Evolutionary conservation across 2,888 invertebrate species (phyloP), one percentile per base, ranked within the genome.

Genomic region (Nephrotoma flavescens): DNA sequence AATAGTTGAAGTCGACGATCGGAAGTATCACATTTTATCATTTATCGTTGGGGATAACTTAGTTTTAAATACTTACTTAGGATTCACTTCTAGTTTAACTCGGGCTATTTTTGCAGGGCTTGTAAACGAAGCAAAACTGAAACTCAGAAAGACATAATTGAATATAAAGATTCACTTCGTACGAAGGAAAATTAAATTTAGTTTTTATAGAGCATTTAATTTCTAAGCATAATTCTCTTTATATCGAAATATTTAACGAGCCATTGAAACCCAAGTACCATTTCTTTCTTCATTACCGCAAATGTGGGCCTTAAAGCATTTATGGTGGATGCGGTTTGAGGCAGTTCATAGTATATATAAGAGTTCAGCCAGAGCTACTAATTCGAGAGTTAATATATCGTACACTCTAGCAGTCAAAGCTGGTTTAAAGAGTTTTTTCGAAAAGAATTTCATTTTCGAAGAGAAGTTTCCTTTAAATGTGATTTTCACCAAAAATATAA

Each of bases 381-480:
- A 11, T 31, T 86, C 86, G 2, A 44, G 86, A 45, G 44, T 44
- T 19, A 86, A 86, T 41, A 47, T 86, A 9, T 31, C 3, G 1
- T 41, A 44, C 31, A 86, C 42, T n/a, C 19, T 86, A 6, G 86
- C 86, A 4, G 47, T 2, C n/a, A 47, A 47, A 47, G 47, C 47
- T 12, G 47, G 3, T 2, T 3, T 47, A 12, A 47, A 47, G n/a
- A 9, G 2, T 3, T 31, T 31, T 31, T 31, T 31, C 31, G 31
- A 31, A 31, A 31, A 31, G 31, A 2, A 31, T 86, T 4, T 44
- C 47, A 86, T 86, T 83, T 83, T 0, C 86, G 5, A 15, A 57
- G 42, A 83, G 86, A 86, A 86, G 86, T 45, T 87, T 84, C 11
- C 57, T 87, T 57, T 87, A 86, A 87, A 19, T 87, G 86, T 87